phyloP scores from a whole-genome alignment of 1,140 invertebrate genomes.

The Ylistrum balloti region DNA sequence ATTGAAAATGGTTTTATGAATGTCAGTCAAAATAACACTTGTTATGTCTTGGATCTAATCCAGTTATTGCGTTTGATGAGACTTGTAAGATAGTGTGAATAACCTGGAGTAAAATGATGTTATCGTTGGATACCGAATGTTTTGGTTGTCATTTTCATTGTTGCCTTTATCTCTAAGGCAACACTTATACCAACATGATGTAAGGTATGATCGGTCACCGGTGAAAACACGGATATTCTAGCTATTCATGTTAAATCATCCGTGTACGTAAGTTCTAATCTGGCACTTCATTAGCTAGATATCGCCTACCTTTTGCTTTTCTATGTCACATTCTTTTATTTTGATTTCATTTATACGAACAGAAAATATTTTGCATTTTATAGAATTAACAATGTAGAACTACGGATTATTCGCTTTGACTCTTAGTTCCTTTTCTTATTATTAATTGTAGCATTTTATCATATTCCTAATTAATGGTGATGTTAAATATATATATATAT shows the following conservation, averaged over 20 bases:
- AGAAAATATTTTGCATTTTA: too few species aligned
- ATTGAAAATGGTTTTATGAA: neutral
- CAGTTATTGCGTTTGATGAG: neutral
- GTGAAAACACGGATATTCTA: neutral
- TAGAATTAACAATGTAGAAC: too few species aligned
- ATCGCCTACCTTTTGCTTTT: neutral
- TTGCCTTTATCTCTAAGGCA: constrained; percentile 12
- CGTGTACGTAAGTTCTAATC: neutral
- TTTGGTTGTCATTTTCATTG: neutral
- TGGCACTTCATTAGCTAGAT: neutral
- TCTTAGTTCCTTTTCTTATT: too few species aligned
- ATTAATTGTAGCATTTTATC: too few species aligned
- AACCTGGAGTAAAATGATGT: neutral
- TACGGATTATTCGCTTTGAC: too few species aligned
- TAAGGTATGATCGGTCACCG: neutral
- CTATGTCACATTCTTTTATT: neutral
- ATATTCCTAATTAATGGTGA: too few species aligned
- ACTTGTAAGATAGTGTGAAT: neutral
- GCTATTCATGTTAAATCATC: constrained; percentile 27
- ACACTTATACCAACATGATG: constrained; percentile 12
- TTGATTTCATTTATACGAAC: neutral
- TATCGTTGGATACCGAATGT: neutral
- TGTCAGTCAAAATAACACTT: neutral
- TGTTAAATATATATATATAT: too few species aligned
- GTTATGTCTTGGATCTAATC: neutral